Evolutionary conservation across 2,113 vertebrate genomes (phyloP).

Genomic region (Symphodus melops): DNA sequence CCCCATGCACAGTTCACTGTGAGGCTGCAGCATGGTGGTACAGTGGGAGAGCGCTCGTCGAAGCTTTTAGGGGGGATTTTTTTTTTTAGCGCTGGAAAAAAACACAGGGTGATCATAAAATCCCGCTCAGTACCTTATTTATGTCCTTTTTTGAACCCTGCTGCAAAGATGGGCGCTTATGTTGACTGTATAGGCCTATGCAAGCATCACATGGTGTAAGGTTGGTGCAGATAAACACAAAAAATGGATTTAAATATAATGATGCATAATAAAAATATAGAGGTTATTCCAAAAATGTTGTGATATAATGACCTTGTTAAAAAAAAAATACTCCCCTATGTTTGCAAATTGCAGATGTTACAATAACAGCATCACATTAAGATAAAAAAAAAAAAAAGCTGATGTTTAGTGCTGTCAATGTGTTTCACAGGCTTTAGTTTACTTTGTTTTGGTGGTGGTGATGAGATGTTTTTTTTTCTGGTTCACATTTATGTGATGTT

Average conservation of each 20-base stretch:
- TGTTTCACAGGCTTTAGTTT: too few relatives aligned
- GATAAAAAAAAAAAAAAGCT: too few relatives aligned
- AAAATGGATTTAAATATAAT: not conserved
- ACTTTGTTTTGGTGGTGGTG: too few relatives aligned
- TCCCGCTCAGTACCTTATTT: constrained; percentile 5
- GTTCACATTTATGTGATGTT: too few relatives aligned
- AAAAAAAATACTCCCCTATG: too few relatives aligned
- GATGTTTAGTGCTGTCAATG: too few relatives aligned
- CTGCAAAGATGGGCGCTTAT: constrained; percentile 32
- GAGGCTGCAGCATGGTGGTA: constrained; percentile 6
- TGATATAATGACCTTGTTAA: too few relatives aligned
- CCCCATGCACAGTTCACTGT: constrained; percentile 14
- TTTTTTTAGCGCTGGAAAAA: not conserved
- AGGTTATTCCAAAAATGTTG: too few relatives aligned
- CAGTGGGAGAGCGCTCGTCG: constrained; percentile 13
- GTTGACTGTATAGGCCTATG: constrained; percentile 45
- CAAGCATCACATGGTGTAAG: constrained; percentile 56
- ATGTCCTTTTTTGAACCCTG: constrained; percentile 41
- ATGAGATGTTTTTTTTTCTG: too few relatives aligned
- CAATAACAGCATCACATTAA: too few relatives aligned
- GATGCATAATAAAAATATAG: too few relatives aligned
- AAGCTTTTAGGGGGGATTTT: not conserved
- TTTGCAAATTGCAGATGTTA: too few relatives aligned
- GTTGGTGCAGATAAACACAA: constrained; percentile 17
- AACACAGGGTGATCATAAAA: constrained; percentile 15